Evolutionary conservation across 2,113 vertebrate species (phyloP), one percentile per base, ranked within the genome.

Genomic region (Pandion haliaetus): DNA sequence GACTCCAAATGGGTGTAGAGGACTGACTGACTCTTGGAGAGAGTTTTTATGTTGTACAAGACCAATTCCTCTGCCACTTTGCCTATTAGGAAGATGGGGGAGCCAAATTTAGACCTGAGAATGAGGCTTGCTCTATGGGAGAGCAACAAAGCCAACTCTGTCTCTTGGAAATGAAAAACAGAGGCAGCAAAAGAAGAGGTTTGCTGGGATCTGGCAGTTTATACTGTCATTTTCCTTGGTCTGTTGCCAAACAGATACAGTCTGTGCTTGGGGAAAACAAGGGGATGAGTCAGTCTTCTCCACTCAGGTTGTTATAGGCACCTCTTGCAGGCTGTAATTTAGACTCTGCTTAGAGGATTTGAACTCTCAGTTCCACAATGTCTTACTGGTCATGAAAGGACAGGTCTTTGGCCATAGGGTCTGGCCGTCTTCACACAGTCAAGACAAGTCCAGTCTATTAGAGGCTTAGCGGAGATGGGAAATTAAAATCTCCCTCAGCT

Each of bases 201-300:
- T 94, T 95, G 24, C 93, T 90, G 87, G 86, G 45, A 95, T 94
- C 66, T 95, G 93, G 84, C 81, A 82, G 87, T 96, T 96, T 93
- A 65, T 95, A 90, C 93, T 94, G 93, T 94, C 96, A 88, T 97
- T 96, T 96, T 95, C 82, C 67, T 80, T 94, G 89, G 81, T 93
- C 58, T 95, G 2, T 94, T 90, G 96, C 95, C 94, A 96, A 96
- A 95, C 84, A 95, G 91, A 92, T 90, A 93, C 74, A 94, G 78
- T 91, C 94, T 96, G 93, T 66, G 84, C 95, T 96, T 85, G 89
- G 78, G 91, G 87, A 97, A 97, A 97, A 92, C 89, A 96, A 38
- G 29, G 32, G 32, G 58, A 96, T 97, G 96, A 96, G 91, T 91
- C 96, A 97, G 86, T 63, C 36, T 29, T 70, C 86, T 86, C 66